These are phyloP conservation scores for Bombus superbus DNA, from an alignment of 1,140 invertebrate genomes.

Conservation along the genomic window DNA sequence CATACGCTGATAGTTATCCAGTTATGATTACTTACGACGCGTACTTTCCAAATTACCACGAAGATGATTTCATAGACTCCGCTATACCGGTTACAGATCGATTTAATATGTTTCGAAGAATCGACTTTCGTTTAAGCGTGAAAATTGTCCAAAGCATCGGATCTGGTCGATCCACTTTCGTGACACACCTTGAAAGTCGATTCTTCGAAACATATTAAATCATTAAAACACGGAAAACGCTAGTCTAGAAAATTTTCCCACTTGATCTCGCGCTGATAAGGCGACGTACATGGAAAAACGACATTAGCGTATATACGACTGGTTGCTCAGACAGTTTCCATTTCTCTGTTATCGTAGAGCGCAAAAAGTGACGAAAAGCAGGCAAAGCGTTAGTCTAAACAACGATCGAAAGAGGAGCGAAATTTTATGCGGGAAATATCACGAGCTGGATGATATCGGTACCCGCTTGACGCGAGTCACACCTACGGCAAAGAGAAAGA, in stretches of 20 bases:
- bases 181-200: too few species aligned
- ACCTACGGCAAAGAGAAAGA: constrained; percentile 30
- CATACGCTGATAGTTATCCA: too few species aligned
- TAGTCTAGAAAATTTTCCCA: neutral
- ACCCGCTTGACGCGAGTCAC: neutral
- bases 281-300: neutral
- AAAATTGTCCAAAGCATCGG: too few species aligned
- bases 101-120: neutral
- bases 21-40: too few species aligned
- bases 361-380: neutral
- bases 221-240: too few species aligned
- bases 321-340: neutral
- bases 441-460: neutral
- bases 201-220: too few species aligned
- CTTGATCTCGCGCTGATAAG: neutral
- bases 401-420: neutral
- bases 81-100: neutral
- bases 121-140: too few species aligned
- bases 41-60: neutral
- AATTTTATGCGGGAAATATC: constrained; percentile 4
- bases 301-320: too few species aligned
- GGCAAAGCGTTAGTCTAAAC: too few species aligned
- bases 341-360: neutral
- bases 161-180: too few species aligned
- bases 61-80: neutral